phyloP scores from a whole-genome alignment of 1,140 invertebrate genomes.

The Trichogramma pretiosum region DNA sequence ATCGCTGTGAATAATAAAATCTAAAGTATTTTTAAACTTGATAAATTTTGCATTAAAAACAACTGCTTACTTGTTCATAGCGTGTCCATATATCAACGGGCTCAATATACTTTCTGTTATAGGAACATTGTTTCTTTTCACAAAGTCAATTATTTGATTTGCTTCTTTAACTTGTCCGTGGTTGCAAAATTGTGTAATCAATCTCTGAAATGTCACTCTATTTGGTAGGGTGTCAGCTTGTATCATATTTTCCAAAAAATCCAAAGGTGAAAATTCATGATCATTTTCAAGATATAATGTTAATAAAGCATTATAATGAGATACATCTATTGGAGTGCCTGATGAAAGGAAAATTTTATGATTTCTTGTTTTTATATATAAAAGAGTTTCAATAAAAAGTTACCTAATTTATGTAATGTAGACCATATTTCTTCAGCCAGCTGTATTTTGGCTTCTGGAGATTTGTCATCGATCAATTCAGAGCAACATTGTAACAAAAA shows the following conservation, averaged over 20 bases:
- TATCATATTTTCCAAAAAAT: constrained; percentile 2
- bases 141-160: background rate
- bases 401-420: background rate
- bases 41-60: too few species aligned
- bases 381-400: background rate
- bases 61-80: constrained; percentile 1
- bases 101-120: background rate
- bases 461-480: background rate
- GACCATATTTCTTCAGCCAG: constrained; percentile 1
- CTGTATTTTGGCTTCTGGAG: background rate
- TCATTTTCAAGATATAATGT: constrained; percentile 3
- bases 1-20: background rate
- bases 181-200: constrained; percentile 1
- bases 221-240: background rate
- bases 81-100: background rate
- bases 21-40: too few species aligned
- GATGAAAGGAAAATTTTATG: background rate
- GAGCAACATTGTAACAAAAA: constrained; percentile 2
- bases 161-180: background rate
- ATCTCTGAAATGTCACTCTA: background rate
- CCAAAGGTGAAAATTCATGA: background rate
- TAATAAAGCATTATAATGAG: constrained; percentile 3
- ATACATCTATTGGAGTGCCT: constrained; percentile 1
- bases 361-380: background rate
- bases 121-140: background rate